Percentiles rank a stretch among this genome's conserved stretches.
phyloP scores from a whole-genome alignment of 2,888 invertebrate genomes.

The Norana najaformis region DNA sequence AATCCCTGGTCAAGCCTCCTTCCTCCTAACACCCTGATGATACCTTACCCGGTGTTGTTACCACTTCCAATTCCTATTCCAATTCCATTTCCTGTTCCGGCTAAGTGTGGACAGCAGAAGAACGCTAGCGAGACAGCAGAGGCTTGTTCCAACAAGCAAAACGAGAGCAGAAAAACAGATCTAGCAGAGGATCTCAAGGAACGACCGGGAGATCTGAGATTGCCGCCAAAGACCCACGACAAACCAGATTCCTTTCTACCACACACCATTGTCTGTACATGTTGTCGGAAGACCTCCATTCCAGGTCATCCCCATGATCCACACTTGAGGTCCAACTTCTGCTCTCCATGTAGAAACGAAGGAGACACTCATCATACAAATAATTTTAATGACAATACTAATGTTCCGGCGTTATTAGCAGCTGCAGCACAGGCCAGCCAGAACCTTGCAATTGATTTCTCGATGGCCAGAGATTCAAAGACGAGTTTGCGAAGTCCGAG shows the following conservation, averaged over 20 bases:
- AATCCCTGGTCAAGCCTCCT: constrained; percentile 30
- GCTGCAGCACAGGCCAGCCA: neutral
- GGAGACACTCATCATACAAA: neutral
- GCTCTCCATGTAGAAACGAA: neutral
- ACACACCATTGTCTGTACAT: neutral
- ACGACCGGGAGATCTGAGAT: neutral
- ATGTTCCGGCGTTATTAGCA: neutral
- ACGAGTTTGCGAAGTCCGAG: neutral
- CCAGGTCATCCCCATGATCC: neutral
- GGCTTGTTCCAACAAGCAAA: neutral
- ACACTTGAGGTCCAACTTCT: neutral
- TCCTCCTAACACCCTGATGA: constrained; percentile 42
- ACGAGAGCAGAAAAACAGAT: neutral
- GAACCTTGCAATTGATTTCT: neutral
- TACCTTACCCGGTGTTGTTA: constrained; percentile 41
- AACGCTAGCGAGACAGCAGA: neutral
- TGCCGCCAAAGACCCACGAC: neutral
- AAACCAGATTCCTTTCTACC: neutral
- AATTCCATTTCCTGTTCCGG: constrained; percentile 39
- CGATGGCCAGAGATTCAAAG: constrained; percentile 14
- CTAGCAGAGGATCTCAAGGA: neutral
- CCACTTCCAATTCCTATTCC: constrained; percentile 43
- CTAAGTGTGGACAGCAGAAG: neutral
- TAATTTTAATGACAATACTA: neutral
- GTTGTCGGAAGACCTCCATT: constrained; percentile 3